These are phyloP conservation scores for Malacoraja senta DNA, from an alignment of 2,797 vertebrate genomes.

Conservation along the genomic window DNA sequence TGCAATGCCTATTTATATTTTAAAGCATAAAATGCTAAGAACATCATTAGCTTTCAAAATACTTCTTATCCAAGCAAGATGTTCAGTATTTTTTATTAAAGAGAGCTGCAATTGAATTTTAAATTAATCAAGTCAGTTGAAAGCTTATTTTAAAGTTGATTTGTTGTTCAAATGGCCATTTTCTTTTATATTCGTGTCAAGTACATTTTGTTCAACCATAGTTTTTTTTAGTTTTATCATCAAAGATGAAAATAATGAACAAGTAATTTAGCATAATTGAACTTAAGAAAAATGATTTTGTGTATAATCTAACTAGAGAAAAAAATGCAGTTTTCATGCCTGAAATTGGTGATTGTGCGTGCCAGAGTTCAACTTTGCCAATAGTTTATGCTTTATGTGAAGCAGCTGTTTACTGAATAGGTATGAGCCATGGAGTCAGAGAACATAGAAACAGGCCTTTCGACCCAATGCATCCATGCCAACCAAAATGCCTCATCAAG, in stretches of 20 bases:
- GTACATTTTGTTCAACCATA: not conserved
- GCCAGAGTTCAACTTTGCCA: conserved; percentile 8
- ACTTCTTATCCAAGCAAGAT: not conserved
- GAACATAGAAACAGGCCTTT: no score
- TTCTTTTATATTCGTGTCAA: not conserved
- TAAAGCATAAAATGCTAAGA: not conserved
- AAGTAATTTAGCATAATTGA: no score
- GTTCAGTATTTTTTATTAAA: not conserved
- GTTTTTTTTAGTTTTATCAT: not conserved
- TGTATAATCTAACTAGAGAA: not conserved
- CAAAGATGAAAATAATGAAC: no score
- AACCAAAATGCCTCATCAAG: no score
- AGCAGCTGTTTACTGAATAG: not conserved
- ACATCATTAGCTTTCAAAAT: not conserved
- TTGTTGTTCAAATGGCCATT: not conserved
- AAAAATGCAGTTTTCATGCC: not conserved
- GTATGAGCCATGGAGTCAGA: not conserved
- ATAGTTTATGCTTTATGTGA: not conserved
- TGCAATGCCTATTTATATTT: not conserved
- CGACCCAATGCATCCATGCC: no score
- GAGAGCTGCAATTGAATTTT: not conserved
- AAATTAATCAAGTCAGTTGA: not conserved
- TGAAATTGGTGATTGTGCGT: conserved; percentile 9
- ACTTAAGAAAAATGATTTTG: not conserved
- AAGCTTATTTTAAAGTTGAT: not conserved